Evolutionary conservation across 2,797 vertebrate species (phyloP).

Genomic region (Cirrhinus molitorella): DNA sequence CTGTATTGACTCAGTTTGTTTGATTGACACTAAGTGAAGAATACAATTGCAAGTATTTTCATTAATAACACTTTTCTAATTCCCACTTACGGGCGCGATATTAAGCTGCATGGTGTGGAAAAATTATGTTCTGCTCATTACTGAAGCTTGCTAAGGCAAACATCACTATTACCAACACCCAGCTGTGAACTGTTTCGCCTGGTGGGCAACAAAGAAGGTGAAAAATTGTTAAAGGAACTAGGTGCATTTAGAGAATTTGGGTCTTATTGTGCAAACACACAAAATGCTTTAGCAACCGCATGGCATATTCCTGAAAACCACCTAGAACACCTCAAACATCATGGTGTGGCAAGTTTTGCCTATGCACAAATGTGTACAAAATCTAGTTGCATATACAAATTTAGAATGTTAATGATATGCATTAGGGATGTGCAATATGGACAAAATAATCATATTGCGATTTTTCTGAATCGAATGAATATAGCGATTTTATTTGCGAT

Average conservation of each 20-base stretch:
- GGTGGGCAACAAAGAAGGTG: not conserved
- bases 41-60: not conserved
- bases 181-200: not conserved
- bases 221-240: not conserved
- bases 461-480: too few species aligned
- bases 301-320: not conserved
- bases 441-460: too few species aligned
- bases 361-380: not conserved
- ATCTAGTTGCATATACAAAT: not conserved
- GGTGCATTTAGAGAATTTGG: not conserved
- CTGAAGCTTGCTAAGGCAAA: not conserved
- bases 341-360: not conserved
- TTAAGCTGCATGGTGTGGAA: slow-evolving; percentile 6
- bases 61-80: slow-evolving; percentile 33
- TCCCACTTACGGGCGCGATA: slow-evolving; percentile 35
- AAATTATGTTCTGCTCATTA: not conserved
- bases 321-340: not conserved
- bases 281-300: not conserved
- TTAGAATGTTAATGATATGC: not conserved
- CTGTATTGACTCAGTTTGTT: slow-evolving; percentile 9
- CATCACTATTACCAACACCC: not conserved
- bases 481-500: too few species aligned
- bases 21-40: slow-evolving; percentile 18
- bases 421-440: too few species aligned
- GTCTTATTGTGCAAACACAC: not conserved